Base-by-base conservation (phyloP, 2,888 invertebrate species). In the Troides aeacus region DNA sequence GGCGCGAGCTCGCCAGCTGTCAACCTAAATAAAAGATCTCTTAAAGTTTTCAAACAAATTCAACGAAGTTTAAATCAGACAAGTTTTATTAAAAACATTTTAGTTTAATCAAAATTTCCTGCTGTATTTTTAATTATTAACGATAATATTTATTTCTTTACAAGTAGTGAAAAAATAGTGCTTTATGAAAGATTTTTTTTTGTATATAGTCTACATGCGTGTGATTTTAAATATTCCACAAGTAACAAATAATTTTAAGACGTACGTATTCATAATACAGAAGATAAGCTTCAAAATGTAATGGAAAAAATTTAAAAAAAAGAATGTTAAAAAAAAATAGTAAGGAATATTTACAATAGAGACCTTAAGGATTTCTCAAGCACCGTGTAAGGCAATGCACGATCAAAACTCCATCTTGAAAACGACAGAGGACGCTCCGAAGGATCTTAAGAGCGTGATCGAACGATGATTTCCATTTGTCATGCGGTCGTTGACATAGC, bases 381-480 rank as follows among this genome's bases (percentile, higher is more conserved):
- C 17, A 18, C 69, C 64, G 56, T 64, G 60, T 42, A 69, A 69
- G 69, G 69, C 60, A n/a, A 61, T 24, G 69, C 59, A 56, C 69
- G 69, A 69, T 64, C 64, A 61, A 53, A 69, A 64, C 59, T 69
- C 64, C 56, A 64, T 69, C 60, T 53, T 36, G 61, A 64, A 53
- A 61, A 42, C 12, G 61, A 61, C 64, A 42, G 23, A 46, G 50
- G 36, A 59, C 24, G 56, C 56, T 64, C 64, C 21, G 60, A 46
- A 61, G n/a, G 53, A 64, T 69, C 64, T 69, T 61, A 61, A 56
- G 69, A 69, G 59, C 50, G 63, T 64, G 60, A 60, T 68, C 64
- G 53, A 53, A 63, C 30, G 59, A n/a, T 42, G 56, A 50, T 53
- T 56, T 61, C 53, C 53, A 69, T 69, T 69, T 69, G 64, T 69